A percentile compares a stretch with the other conserved stretches of the same genome.
phyloP scores from a whole-genome alignment of 2,888 invertebrate genomes.

The Platycheirus albimanus region DNA sequence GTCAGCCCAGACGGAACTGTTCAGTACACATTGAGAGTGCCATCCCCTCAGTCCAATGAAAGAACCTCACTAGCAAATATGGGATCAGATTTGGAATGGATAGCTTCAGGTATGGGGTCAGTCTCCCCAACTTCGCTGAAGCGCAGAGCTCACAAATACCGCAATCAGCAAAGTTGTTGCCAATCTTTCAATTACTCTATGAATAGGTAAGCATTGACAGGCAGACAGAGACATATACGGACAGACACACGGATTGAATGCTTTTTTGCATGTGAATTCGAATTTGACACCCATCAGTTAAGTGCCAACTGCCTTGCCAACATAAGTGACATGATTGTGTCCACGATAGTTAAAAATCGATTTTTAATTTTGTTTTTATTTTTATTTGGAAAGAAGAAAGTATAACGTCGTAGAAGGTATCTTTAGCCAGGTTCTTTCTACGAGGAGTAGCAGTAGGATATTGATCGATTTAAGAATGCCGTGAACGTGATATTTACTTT shows the following conservation, averaged over 20 bases:
- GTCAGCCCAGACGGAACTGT: slow-evolving; percentile 89
- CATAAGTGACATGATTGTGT: slow-evolving; percentile 51
- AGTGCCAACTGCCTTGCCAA: too few species aligned
- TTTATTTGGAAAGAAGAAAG: slow-evolving; percentile 18
- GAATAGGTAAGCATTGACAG: slow-evolving; percentile 62
- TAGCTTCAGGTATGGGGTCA: slow-evolving; percentile 86
- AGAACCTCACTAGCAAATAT: slow-evolving; percentile 77
- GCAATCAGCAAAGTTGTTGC: slow-evolving; percentile 74
- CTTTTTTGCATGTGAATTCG: slow-evolving; percentile 52
- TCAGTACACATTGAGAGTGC: slow-evolving; percentile 88
- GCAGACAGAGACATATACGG: too few species aligned
- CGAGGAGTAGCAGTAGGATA: not conserved
- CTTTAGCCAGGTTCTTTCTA: slow-evolving; percentile 22
- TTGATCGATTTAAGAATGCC: slow-evolving; percentile 54
- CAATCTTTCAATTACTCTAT: slow-evolving; percentile 63
- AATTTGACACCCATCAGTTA: slow-evolving; percentile 61
- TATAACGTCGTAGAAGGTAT: slow-evolving; percentile 59
- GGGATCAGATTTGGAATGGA: slow-evolving; percentile 91
- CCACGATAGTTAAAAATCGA: slow-evolving; percentile 54
- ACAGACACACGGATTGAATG: slow-evolving; percentile 31
- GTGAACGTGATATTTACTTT: slow-evolving; percentile 30
- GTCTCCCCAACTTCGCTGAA: slow-evolving; percentile 84
- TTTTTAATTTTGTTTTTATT: slow-evolving; percentile 44
- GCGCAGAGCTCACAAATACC: slow-evolving; percentile 77
- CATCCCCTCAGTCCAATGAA: slow-evolving; percentile 79